Base-by-base conservation (phyloP, 2,888 invertebrate species). In the Morpho helenor region DNA sequence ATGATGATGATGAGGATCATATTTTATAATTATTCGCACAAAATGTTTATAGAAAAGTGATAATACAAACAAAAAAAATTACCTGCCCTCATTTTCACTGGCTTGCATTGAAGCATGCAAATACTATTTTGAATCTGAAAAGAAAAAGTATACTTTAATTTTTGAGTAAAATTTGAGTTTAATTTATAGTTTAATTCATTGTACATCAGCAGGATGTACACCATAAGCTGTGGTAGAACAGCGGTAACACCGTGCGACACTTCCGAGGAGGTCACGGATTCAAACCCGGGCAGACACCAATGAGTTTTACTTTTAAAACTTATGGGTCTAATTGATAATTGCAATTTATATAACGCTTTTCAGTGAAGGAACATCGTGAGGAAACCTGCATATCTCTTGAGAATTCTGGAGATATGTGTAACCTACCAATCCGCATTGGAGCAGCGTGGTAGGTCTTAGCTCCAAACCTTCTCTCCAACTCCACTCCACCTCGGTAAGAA, bases 31-130 rank as follows among this genome's bases (percentile, higher is more conserved):
- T 8, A 9, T 8, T 4, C 43, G n/a, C 8, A 0, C 46, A 7
- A 7, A 46, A 46, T 10, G n/a, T 46, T 46, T 4, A n/a, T 46
- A 16, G 10, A 16, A 7, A n/a, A 8, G 3, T 16, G 2, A 6
- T 7, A 16, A 7, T 42, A 3, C 2, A 40, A 16, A 10, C 23
- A 52, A 45, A 31, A 39, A 52, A 40, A 22, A 41, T 54, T 50
- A 58, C 58, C 54, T 54, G 44, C 40, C 53, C 8, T 58, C 58
- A 54, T 58, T 45, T 42, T 58, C n/a, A 31, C 31, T 31, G 31
- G 31, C 39, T 39, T 1, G 49, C 58, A 54, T 54, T 45, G 7
- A 7, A 16, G 39, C 9, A n/a, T 31, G 43, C 51, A 43, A 43
- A 7, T 40, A 23, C 1, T 39, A 10, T 1, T 7, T 16, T 3